Base-by-base conservation (phyloP, 2,113 vertebrate species). In the Butorides virescens region DNA sequence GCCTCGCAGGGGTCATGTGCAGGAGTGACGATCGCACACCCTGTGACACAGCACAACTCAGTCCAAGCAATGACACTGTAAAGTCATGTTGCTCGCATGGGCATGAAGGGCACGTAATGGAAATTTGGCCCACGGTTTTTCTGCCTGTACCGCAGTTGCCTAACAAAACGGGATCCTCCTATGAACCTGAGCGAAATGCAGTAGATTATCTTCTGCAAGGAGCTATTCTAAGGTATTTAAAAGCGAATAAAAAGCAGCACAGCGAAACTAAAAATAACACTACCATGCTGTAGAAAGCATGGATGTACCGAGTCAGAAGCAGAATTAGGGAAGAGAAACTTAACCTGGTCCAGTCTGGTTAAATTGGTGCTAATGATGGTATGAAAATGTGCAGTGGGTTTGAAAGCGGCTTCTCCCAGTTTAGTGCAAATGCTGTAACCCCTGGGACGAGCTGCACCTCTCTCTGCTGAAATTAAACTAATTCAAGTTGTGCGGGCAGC, bases 241-340 rank as follows among this genome's bases (percentile, higher is more conserved):
- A 93, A 86, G 75, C 4, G 26, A 90, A 90, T 79, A 90, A 95
- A 95, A 94, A 90, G 10, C 74, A 78, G 84, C 50, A n/a, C 62
- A 67, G 42, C 36, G 47, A 82, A 63, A 72, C 84, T 91, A 96
- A 96, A 95, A 96, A 95, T 95, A 96, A 75, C 36, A 3, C 50
- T 37, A 16, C 68, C 27, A 4, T 56, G 90, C 77, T 59, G 65
- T 34, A 63, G 77, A 59, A 84, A 74, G 68, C 63, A 21, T 5
- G 44, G 52, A 61, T 36, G 20, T 84, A 47, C 73, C 37, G 1
- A 25, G 21, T 55, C 53, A 81, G 86, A 75, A 91, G 34, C n/a
- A 39, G 83, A 71, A n/a, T 39, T 52, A 36, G 37, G 44, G 29
- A 44, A 53, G 17, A 68, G 44, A 56, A 78, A 65, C 19, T 55